phyloP scores from a whole-genome alignment of 2,888 invertebrate genomes.

The Tineola bisselliella region DNA sequence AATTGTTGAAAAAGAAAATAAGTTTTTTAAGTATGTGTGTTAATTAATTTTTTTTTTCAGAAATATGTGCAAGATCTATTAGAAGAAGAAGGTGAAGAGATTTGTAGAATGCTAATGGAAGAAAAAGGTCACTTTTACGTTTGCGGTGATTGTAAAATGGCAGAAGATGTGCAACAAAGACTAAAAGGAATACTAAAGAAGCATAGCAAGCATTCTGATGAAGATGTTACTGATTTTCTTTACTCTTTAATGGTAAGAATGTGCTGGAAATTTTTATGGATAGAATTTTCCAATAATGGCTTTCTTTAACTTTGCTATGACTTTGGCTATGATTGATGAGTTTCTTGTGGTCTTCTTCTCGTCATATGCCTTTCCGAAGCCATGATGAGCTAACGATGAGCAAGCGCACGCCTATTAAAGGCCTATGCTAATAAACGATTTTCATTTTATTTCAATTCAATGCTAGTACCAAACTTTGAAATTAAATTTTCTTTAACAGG shows the following conservation, averaged over 20 bases:
- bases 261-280: too few species aligned
- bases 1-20: too few species aligned
- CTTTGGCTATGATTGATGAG: too few species aligned
- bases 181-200: slow-evolving; percentile 78
- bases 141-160: slow-evolving; percentile 97
- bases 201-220: slow-evolving; percentile 74
- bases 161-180: slow-evolving; percentile 92
- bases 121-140: slow-evolving; percentile 92
- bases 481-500: slow-evolving; percentile 63
- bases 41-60: slow-evolving; percentile 57
- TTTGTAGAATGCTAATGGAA: slow-evolving; percentile 78
- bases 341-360: too few species aligned
- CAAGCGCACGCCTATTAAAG: too few species aligned
- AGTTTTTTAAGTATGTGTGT: not conserved
- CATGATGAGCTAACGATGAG: too few species aligned
- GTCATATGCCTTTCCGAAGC: too few species aligned
- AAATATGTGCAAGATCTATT: slow-evolving; percentile 92
- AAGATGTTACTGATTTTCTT: slow-evolving; percentile 84
- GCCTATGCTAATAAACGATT: too few species aligned
- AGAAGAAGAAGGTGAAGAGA: slow-evolving; percentile 77
- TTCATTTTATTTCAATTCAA: too few species aligned
- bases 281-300: too few species aligned
- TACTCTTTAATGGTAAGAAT: slow-evolving; percentile 81
- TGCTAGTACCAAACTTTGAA: too few species aligned
- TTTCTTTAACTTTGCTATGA: too few species aligned